Conservation (phyloP, 2,797 vertebrate genomes). For the Babyrousa celebensis region DNA sequence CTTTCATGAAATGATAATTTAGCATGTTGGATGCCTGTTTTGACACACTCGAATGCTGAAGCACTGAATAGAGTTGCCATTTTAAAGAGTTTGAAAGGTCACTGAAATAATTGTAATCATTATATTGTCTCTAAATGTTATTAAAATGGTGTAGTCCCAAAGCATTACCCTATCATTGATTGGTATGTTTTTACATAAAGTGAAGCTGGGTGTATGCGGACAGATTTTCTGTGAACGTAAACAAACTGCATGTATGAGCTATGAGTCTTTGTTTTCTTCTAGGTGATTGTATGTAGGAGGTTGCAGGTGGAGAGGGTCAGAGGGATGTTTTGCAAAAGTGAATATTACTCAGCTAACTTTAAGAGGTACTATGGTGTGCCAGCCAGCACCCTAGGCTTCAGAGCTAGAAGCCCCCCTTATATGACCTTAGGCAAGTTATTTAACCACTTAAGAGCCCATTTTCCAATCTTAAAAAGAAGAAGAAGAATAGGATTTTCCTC, state of each 20-base stretch:
- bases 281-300: not conserved
- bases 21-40: not conserved
- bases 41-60: not conserved
- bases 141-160: constrained; percentile 27
- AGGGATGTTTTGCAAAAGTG: not conserved
- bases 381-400: not conserved
- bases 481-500: not conserved
- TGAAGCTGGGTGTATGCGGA: not conserved
- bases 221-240: not conserved
- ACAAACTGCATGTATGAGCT: not conserved
- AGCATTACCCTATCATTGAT: not conserved
- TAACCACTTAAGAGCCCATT: not conserved
- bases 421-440: not conserved
- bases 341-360: constrained; percentile 2
- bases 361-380: not conserved
- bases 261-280: constrained; percentile 13
- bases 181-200: constrained; percentile 35
- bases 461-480: not conserved
- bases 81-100: constrained; percentile 62
- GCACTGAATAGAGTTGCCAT: not conserved
- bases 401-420: not conserved
- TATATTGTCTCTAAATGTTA: constrained; percentile 31
- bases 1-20: constrained; percentile 56
- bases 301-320: not conserved
- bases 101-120: constrained; percentile 66